Evolutionary conservation across 2,113 vertebrate genomes (phyloP).

Genomic region (Isichthys henryi): DNA sequence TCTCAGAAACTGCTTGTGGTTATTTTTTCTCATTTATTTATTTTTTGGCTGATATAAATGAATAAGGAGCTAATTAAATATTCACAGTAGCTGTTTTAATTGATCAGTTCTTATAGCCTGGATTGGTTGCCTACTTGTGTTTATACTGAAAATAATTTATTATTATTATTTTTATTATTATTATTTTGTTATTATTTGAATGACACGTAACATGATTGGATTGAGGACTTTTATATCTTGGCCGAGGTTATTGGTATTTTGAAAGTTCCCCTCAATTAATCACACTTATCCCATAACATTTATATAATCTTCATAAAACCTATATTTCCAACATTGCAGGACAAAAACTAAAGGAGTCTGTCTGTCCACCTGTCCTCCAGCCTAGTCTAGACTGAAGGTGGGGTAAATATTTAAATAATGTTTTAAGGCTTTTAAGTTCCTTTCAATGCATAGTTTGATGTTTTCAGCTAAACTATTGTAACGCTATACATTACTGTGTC

Average conservation of each 20-base stretch:
- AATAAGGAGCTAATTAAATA: not conserved
- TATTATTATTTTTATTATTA: not conserved
- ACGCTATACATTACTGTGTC: not conserved
- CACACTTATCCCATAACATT: not conserved
- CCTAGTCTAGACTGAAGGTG: not conserved
- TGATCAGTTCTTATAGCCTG: not conserved
- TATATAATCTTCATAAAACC: not conserved
- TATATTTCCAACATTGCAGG: not conserved
- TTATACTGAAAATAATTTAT: not conserved
- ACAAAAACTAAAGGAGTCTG: not conserved
- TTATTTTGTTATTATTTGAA: not conserved
- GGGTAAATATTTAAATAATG: not conserved
- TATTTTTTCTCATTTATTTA: not conserved
- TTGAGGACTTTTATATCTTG: not conserved
- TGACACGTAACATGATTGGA: not conserved
- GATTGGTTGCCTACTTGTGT: not conserved
- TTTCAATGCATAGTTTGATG: not conserved
- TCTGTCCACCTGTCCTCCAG: not conserved
- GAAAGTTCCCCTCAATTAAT: not conserved
- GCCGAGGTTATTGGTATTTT: not conserved
- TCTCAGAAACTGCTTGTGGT: not conserved
- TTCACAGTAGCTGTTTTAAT: not conserved
- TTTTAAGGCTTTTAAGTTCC: not conserved
- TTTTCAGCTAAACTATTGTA: no score
- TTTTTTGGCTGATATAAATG: not conserved